Percentiles rank a stretch among this genome's conserved stretches.
phyloP scores from a whole-genome alignment of 2,797 vertebrate species.

The Sciurus carolinensis region DNA sequence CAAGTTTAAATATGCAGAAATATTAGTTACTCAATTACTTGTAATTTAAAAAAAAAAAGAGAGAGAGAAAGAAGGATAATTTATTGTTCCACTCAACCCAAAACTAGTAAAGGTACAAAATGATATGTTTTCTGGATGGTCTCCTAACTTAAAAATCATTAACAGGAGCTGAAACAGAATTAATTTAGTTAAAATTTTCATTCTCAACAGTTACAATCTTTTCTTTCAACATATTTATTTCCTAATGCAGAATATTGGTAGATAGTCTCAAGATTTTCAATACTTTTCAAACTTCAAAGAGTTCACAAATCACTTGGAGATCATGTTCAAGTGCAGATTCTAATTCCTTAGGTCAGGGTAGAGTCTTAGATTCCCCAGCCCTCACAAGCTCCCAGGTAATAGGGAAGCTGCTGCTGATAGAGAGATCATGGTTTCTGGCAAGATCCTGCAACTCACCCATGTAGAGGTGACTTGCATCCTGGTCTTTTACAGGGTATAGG shows the following conservation, averaged over 20 bases:
- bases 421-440: neutral
- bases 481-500: neutral
- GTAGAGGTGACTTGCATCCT: neutral
- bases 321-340: neutral
- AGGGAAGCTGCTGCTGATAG: neutral
- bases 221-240: neutral
- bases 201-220: neutral
- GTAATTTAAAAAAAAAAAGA: neutral
- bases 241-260: neutral
- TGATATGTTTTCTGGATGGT: neutral
- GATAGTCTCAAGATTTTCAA: neutral
- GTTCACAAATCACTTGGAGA: neutral
- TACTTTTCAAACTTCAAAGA: neutral
- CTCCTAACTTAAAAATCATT: slow-evolving; percentile 29
- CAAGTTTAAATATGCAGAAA: slow-evolving; percentile 6
- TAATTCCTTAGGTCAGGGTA: neutral
- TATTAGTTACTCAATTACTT: slow-evolving; percentile 26
- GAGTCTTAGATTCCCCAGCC: neutral
- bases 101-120: neutral
- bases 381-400: neutral
- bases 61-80: neutral
- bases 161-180: neutral
- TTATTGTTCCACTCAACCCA: neutral
- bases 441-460: neutral
- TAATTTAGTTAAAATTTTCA: neutral